phyloP scores from a whole-genome alignment of 2,797 vertebrate species.

The Propithecus deckenii region DNA sequence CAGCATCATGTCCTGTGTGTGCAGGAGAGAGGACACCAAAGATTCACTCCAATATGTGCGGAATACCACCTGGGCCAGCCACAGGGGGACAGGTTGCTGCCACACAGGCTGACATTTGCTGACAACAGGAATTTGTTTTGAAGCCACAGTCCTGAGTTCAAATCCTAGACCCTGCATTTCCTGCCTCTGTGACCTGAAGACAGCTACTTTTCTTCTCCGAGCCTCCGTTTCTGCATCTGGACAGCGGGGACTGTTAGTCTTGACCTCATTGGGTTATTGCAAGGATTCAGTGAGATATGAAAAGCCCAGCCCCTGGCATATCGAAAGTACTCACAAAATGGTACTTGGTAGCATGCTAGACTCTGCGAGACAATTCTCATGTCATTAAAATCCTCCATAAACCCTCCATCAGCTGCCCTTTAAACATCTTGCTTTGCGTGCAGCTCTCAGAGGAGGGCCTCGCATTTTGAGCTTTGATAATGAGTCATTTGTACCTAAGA shows the following conservation, averaged over 20 bases:
- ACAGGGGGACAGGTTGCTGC: background rate
- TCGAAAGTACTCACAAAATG: background rate
- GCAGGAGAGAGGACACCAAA: background rate
- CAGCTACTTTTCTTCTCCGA: background rate
- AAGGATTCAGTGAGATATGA: background rate
- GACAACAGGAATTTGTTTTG: background rate
- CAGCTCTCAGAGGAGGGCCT: background rate
- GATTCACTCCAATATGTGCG: background rate
- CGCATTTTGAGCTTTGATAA: background rate
- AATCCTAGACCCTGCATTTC: background rate
- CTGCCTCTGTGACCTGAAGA: background rate
- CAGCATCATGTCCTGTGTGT: rapidly evolving
- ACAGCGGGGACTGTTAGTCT: background rate
- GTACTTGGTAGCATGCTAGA: background rate
- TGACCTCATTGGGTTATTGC: no score
- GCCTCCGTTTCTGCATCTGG: background rate
- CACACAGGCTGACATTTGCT: background rate
- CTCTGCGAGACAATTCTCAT: background rate
- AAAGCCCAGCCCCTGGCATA: background rate
- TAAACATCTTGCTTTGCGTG: background rate
- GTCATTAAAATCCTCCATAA: background rate
- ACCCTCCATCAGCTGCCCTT: background rate
- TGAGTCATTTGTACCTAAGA: background rate
- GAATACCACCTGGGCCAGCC: background rate
- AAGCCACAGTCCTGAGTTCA: background rate